Evolutionary conservation across 2,797 vertebrate genomes (phyloP), one percentile per base, ranked within the genome.

Genomic region (Fundulus diaphanus): DNA sequence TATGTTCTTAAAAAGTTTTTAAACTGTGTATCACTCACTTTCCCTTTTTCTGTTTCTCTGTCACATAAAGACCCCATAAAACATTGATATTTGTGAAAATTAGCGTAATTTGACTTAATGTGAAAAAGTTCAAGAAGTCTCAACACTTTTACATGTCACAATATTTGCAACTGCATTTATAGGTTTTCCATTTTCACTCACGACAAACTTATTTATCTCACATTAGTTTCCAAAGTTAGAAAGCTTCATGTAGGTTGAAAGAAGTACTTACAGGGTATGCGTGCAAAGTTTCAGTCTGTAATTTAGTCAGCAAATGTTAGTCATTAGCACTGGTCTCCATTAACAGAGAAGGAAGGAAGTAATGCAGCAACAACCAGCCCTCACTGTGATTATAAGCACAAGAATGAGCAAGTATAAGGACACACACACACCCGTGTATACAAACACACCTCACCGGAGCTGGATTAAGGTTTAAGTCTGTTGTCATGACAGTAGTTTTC

Each of bases 401-500:
- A 79, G 83, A 85, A 81, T 75, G 59, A 65, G 56, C 72, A 67
- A 51, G 52, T 48, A 40, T 20, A 31, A 73, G 51, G 51, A 74
- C n/a, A 76, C 42, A 56, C 37, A 56, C 27, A 37, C 68, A 73
- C 16, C 48, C 54, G 29, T 44, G 44, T 2, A 40, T 18, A 63
- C 37, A 15, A 66, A 37, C 16, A 13, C 35, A 20, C 69, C 35
- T 54, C 6, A 56, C 52, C 70, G 5, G 70, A 57, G 71, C 3
- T 66, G 29, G 73, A 69, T 69, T 72, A 63, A 68, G 61, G 57
- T 78, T 84, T 82, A 78, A 44, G 81, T 74, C 67, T 75, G 81
- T 82, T 84, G 88, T 84, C 81, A 85, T 87, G 81, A 85, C 86
- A 85, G 69, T 78, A 49, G 65, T 51, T 84, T 78, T 72, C 73